Conservation (phyloP, 2,113 vertebrate genomes). For the Deroptyus accipitrinus region DNA sequence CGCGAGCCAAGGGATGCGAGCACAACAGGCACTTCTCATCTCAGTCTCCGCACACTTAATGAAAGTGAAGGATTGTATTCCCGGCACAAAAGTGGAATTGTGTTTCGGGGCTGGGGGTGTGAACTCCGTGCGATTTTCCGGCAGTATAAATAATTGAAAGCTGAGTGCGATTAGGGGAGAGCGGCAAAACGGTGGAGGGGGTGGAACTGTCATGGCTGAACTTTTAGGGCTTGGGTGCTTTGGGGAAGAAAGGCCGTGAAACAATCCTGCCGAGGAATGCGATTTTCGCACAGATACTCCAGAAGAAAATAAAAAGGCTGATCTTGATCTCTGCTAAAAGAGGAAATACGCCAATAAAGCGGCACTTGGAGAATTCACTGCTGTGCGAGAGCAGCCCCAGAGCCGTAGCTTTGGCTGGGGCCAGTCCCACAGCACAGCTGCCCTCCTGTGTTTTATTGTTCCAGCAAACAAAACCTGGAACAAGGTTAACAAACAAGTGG, state of each 20-base stretch:
- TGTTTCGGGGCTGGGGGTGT: conserved; percentile 49
- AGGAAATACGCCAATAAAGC: background rate
- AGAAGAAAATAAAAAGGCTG: background rate
- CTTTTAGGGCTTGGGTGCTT: background rate
- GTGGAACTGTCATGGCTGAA: background rate
- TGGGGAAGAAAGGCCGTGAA: background rate
- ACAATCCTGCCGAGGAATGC: background rate
- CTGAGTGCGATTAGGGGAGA: background rate
- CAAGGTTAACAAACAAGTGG: conserved; percentile 11
- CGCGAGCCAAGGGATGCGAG: conserved; percentile 53
- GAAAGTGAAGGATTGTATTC: conserved; percentile 69
- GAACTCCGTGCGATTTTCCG: conserved; percentile 29
- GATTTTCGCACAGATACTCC: conserved; percentile 2
- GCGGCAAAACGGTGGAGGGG: fast-evolving
- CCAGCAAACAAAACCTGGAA: conserved; percentile 62
- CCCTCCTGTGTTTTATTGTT: conserved; percentile 31
- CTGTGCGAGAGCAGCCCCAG: background rate
- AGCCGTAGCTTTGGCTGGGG: background rate
- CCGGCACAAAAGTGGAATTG: conserved; percentile 56
- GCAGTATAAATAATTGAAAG: conserved; percentile 65
- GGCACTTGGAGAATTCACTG: background rate
- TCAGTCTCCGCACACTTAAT: conserved; percentile 34
- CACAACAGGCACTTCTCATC: conserved; percentile 67
- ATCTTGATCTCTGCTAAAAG: background rate
- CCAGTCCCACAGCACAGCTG: background rate